A percentile compares a stretch with the other conserved stretches of the same genome.
phyloP scores from a whole-genome alignment of 2,113 vertebrate species.

The Lophius piscatorius region DNA sequence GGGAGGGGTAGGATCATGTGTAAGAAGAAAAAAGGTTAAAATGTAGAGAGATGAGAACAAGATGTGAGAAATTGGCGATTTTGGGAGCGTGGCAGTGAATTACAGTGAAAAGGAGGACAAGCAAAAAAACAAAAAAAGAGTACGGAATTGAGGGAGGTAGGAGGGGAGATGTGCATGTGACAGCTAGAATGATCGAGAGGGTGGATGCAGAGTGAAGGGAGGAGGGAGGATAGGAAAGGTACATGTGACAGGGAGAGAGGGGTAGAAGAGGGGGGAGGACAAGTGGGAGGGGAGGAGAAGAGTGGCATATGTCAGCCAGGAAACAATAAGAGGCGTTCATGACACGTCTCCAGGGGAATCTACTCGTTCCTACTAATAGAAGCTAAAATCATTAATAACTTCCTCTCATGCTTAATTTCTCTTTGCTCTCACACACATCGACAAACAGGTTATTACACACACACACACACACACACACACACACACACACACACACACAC shows the following conservation, averaged over 20 bases:
- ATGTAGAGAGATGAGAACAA: slow-evolving; percentile 8
- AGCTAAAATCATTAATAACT: slow-evolving; percentile 71
- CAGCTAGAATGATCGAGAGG: slow-evolving; percentile 29
- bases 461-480: slow-evolving; percentile 4
- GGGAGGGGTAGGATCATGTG: slow-evolving; percentile 17
- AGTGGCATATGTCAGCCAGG: slow-evolving; percentile 56
- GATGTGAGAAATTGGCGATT: slow-evolving; percentile 19
- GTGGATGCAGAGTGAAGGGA: slow-evolving; percentile 17
- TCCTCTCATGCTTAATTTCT: slow-evolving; percentile 33
- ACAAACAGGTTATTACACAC: background rate
- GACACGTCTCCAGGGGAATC: slow-evolving; percentile 68
- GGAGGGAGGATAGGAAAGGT: slow-evolving; percentile 30
- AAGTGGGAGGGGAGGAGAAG: slow-evolving; percentile 23
- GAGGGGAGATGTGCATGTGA: slow-evolving; percentile 43
- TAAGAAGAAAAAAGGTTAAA: slow-evolving; percentile 7
- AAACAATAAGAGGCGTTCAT: slow-evolving; percentile 74
- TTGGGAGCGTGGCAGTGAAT: slow-evolving; percentile 18
- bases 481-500: slow-evolving; percentile 5
- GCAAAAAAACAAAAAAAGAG: slow-evolving; percentile 6
- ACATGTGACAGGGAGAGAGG: slow-evolving; percentile 54
- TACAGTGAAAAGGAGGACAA: slow-evolving; percentile 17
- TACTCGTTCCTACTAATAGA: slow-evolving; percentile 62
- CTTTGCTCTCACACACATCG: slow-evolving; percentile 10
- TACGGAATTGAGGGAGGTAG: slow-evolving; percentile 31
- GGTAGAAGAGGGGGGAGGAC: slow-evolving; percentile 12